phyloP scores from a whole-genome alignment of 2,797 vertebrate genomes.

The Ambastaia sidthimunki region DNA sequence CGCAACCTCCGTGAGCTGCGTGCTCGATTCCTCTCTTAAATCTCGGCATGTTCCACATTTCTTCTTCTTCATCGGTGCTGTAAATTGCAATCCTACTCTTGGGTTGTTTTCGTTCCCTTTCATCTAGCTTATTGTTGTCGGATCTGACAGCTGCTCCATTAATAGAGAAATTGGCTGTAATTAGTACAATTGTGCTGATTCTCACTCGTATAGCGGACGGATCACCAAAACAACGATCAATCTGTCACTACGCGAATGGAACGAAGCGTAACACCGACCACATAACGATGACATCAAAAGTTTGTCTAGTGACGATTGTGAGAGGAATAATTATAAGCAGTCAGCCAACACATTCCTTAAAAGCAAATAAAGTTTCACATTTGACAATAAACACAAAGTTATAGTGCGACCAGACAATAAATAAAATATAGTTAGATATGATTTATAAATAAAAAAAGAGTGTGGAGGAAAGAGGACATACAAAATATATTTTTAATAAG shows the following conservation, averaged over 20 bases:
- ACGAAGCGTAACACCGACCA: conserved; percentile 65
- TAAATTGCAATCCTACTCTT: conserved; percentile 73
- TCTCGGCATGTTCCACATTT: conserved; percentile 64
- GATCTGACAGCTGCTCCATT: conserved; percentile 83
- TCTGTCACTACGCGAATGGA: conserved; percentile 73
- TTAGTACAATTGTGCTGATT: conserved; percentile 91
- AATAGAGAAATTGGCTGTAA: conserved; percentile 82
- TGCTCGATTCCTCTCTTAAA: conserved; percentile 74
- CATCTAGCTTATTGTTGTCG: conserved; percentile 78
- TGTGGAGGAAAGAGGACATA: not conserved
- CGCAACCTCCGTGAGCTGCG: conserved; percentile 72
- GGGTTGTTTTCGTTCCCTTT: conserved; percentile 74
- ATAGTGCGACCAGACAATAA: not conserved
- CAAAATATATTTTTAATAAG: not conserved
- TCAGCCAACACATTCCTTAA: not conserved
- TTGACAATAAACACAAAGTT: not conserved
- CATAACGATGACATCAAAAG: conserved; percentile 69
- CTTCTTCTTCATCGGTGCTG: conserved; percentile 56
- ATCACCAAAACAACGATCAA: conserved; percentile 77
- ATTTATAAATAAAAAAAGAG: too few species aligned
- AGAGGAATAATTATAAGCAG: conserved; percentile 37
- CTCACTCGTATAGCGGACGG: conserved; percentile 81
- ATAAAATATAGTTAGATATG: not conserved
- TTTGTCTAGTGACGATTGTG: conserved; percentile 60
- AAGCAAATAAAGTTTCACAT: not conserved